Base-by-base conservation (phyloP, 2,113 vertebrate genomes). In the Podarcis cretensis region DNA sequence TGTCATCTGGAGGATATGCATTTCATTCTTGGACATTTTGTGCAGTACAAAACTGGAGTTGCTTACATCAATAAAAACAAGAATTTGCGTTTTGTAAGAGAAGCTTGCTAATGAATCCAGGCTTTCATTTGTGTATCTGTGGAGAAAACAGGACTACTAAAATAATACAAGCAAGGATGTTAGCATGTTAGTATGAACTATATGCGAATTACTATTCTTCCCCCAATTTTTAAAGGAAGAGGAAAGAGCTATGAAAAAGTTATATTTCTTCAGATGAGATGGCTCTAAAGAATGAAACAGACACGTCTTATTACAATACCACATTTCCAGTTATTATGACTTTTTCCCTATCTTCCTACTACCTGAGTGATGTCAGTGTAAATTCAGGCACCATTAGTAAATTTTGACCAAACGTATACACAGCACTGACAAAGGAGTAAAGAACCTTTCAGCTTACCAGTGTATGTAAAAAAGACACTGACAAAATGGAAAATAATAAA, bases 301-400 rank as follows among this genome's bases (percentile, higher is more conserved):
- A 96, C 90, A 94, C 96, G 92, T 87, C 92, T 93, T 89, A 92
- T 92, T 93, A 93, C 92, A 95, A 80, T 89, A 93, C 83, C 95
- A 91, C 95, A 82, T 83, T 89, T 92, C 93, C 79, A 35, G 91
- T 77, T 94, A 94, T 94, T 96, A 96, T 88, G 96, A 96, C 96
- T 93, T 95, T 93, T 91, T 86, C 94, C 95, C 95, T 94, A 94
- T 94, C 97, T 76, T 95, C 94, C 96, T 96, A 96, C 97, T 97
- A 97, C 97, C 97, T 98, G 97, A 98, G 97, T 97, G 97, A 96
- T 96, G 96, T 97, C 97, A 97, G 97, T 97, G 96, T 93, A 96
- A 96, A 97, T 96, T 96, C 97, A 97, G 97, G 97, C 97, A 98
- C 97, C 97, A 96, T 97, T 94, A 97, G 97, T 96, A 95, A 93